Conservation (phyloP, 2,797 vertebrate species). For the Spheniscus humboldti region DNA sequence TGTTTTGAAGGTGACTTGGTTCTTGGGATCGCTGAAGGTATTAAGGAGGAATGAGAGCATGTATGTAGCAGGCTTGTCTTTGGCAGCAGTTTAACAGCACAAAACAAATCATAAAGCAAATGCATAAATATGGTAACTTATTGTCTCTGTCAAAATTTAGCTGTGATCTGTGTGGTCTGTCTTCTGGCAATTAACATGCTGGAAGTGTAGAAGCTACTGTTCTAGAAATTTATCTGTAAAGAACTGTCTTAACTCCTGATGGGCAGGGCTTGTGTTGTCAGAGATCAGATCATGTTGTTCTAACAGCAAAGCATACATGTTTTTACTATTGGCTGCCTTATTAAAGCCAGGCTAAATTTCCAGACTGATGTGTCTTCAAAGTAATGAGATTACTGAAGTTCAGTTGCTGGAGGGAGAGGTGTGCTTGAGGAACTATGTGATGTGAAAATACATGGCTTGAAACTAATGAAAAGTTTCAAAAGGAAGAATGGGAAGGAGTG, state of each 20-base stretch:
- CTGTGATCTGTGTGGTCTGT: slow-evolving; percentile 29
- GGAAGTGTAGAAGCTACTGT: background rate
- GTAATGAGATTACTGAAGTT: background rate
- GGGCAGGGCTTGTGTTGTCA: background rate
- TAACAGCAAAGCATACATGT: background rate
- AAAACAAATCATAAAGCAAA: background rate
- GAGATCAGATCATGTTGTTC: background rate
- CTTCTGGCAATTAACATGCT: background rate
- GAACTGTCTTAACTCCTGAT: background rate
- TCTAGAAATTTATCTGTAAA: background rate
- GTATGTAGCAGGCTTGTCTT: background rate
- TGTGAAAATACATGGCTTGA: background rate
- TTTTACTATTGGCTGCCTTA: background rate
- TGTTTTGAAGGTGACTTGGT: background rate
- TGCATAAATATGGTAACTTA: background rate
- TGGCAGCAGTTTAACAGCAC: background rate
- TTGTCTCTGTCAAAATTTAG: background rate
- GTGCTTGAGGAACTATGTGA: background rate
- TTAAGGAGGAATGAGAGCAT: background rate
- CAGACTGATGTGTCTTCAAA: background rate
- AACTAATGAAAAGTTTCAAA: background rate
- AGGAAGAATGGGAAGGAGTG: background rate
- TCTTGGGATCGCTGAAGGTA: background rate
- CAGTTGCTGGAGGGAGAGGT: background rate
- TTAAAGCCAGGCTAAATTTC: background rate